Conservation (phyloP, 2,797 vertebrate species). For the Babyrousa celebensis region DNA sequence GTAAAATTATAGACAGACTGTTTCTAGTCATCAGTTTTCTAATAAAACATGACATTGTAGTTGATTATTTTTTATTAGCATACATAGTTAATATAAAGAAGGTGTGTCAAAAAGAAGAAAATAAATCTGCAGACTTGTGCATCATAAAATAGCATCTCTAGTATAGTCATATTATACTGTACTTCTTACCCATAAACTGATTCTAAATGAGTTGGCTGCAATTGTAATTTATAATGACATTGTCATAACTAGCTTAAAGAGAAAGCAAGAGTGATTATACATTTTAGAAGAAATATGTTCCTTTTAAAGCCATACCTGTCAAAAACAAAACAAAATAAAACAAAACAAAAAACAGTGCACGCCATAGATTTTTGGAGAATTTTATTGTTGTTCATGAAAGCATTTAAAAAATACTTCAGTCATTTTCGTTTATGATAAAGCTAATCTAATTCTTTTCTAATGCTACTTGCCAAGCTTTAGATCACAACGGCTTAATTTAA, state of each 20-base stretch:
- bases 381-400: constrained; percentile 67
- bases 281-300: constrained; percentile 71
- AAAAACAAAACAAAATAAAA: background rate
- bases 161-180: constrained; percentile 59
- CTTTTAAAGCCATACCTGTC: constrained; percentile 68
- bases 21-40: background rate
- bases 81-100: constrained; percentile 42
- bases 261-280: constrained; percentile 40
- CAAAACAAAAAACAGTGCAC: background rate
- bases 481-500: constrained; percentile 80
- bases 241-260: constrained; percentile 67
- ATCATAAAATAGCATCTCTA: constrained; percentile 1
- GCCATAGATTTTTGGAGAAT: constrained; percentile 68
- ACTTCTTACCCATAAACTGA: constrained; percentile 59
- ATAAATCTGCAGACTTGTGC: constrained; percentile 41
- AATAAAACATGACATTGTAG: constrained; percentile 48
- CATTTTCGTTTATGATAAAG: constrained; percentile 82
- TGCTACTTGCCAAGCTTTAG: constrained; percentile 80
- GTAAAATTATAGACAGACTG: constrained; percentile 4
- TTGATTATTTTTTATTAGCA: constrained; percentile 56
- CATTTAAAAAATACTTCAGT: constrained; percentile 72
- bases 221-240: constrained; percentile 67
- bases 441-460: constrained; percentile 78
- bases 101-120: constrained; percentile 36
- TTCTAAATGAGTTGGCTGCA: constrained; percentile 45